Percentiles rank a stretch among this genome's conserved stretches.
phyloP scores from a whole-genome alignment of 2,888 invertebrate genomes.

The Itoplectis maculator region DNA sequence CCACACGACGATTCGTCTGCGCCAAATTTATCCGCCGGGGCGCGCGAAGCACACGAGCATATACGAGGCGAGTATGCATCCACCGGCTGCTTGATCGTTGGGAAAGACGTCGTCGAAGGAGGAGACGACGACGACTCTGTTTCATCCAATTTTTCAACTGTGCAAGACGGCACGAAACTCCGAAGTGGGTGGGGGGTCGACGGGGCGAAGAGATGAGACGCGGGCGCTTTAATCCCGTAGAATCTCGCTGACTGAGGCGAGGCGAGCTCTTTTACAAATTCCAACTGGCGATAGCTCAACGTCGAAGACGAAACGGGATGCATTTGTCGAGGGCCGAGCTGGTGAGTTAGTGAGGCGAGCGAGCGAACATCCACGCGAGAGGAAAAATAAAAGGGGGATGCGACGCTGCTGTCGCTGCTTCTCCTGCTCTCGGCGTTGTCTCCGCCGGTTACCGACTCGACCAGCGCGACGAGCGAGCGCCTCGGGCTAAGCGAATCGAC shows the following conservation, averaged over 20 bases:
- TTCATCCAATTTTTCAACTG: slow-evolving; percentile 77
- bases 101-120: slow-evolving; percentile 60
- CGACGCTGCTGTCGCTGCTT: too few relatives aligned
- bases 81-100: too few relatives aligned
- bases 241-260: slow-evolving; percentile 73
- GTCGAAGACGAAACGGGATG: slow-evolving; percentile 72
- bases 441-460: slow-evolving; percentile 2
- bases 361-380: slow-evolving; percentile 15
- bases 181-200: not conserved
- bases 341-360: slow-evolving; percentile 19
- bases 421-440: slow-evolving; percentile 41
- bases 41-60: too few relatives aligned
- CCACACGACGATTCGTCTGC: slow-evolving; percentile 70
- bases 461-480: slow-evolving; percentile 18
- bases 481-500: slow-evolving; percentile 60
- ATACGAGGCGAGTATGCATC: too few relatives aligned
- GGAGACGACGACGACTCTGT: slow-evolving; percentile 52
- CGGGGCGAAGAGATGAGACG: not conserved
- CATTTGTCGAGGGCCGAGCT: slow-evolving; percentile 72
- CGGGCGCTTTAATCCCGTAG: slow-evolving; percentile 71
- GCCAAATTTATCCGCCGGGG: slow-evolving; percentile 37
- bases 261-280: slow-evolving; percentile 73
- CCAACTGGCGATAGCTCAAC: slow-evolving; percentile 76
- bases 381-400: slow-evolving; percentile 49
- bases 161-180: slow-evolving; percentile 67